Evolutionary conservation across 2,113 vertebrate genomes (phyloP), one percentile per base, ranked within the genome.

Genomic region (Silurus meridionalis): DNA sequence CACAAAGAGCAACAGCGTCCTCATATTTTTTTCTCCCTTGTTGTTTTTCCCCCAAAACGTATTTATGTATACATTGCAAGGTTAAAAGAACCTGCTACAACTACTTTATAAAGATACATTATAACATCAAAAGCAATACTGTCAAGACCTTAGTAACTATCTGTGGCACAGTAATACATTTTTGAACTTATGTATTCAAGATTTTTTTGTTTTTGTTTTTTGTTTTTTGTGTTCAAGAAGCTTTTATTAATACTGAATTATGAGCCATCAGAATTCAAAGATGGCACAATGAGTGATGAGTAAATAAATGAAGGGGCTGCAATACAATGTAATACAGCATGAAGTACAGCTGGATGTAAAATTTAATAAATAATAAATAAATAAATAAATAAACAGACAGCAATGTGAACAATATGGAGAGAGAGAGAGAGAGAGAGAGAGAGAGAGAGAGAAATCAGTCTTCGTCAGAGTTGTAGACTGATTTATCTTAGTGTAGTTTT

Each of bases 51-150:
- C 5, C 37, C 89, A 48, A 23, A 88, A 93, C 91, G 92, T 92
- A 93, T 93, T 91, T 91, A 74, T 88, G 89, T 91, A 92, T 90
- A 89, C 61, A 17, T 85, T 85, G 89, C 93, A 94, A 95, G 94
- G 94, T 93, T 93, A 94, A 87, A 93, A 91, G 89, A 90, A 91
- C 90, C 88, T 85, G 91, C 92, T 92, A 91, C 88, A 85, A 90
- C 92, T 92, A 91, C 92, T 93, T 92, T 92, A 92, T 92, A 92
- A 92, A 94, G 93, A 94, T 86, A 88, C 91, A 94, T 93, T 63
- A 53, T 92, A 87, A 63, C 15, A 74, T 88, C 83, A 89, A 87
- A 92, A 89, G 37, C 75, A 89, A 83, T 83, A 6, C 52, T 84
- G 83, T 91, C 91, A 86, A 87, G 89, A 85, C 64, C 84, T 86